These are phyloP conservation scores for Hypselothyrea guttata DNA, from an alignment of 2,888 invertebrate genomes.

Conservation along the genomic window DNA sequence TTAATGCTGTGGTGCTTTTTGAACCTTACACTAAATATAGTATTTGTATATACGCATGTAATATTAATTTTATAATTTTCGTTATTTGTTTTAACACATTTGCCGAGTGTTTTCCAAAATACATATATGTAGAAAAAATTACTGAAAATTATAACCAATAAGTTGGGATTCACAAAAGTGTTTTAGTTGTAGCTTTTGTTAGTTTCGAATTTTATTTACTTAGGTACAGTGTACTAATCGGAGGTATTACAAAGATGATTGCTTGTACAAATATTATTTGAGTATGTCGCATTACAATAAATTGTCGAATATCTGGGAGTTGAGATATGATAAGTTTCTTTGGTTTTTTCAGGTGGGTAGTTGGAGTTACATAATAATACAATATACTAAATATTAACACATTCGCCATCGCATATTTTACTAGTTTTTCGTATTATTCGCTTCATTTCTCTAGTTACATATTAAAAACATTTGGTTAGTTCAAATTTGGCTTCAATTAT, in stretches of 20 bases:
- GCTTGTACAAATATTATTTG: constrained; percentile 29
- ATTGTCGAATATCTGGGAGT: constrained; percentile 44
- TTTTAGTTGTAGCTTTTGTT: constrained; percentile 18
- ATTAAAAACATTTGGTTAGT: constrained; percentile 39
- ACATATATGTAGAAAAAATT: constrained; percentile 35
- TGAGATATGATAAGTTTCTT: constrained; percentile 63
- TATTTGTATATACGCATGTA: constrained; percentile 57
- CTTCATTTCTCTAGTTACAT: constrained; percentile 4
- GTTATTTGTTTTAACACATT: neutral
- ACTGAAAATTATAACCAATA: constrained; percentile 15
- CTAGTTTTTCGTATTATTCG: neutral
- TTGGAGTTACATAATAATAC: constrained; percentile 40
- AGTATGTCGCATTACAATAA: too few species aligned
- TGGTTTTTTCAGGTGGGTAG: constrained; percentile 62
- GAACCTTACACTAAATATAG: constrained; percentile 52
- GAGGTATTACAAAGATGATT: constrained; percentile 71
- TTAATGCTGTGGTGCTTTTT: constrained; percentile 54
- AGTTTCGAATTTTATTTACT: constrained; percentile 34
- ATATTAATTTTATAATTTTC: constrained; percentile 28
- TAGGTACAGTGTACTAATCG: constrained; percentile 75
- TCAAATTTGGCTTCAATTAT: constrained; percentile 50
- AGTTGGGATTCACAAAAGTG: constrained; percentile 33
- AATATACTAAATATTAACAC: constrained; percentile 40
- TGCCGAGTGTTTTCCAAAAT: constrained; percentile 27
- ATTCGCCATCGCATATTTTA: constrained; percentile 4